A percentile compares a stretch with the other conserved stretches of the same genome.
Evolutionary conservation across 2,797 vertebrate genomes (phyloP).

Genomic region (Cheirogaleus major): DNA sequence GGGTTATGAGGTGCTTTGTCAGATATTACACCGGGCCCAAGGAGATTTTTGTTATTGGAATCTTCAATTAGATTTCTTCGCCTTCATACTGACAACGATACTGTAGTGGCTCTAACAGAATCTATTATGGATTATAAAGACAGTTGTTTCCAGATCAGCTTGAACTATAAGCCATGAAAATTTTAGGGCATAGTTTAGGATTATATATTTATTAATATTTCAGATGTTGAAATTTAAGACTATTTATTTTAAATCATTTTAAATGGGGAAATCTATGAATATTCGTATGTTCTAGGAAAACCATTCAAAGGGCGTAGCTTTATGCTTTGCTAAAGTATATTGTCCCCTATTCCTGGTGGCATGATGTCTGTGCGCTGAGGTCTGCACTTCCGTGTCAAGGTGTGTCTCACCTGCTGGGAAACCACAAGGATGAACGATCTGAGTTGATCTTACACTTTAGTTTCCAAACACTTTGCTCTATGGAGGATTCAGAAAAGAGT

Average conservation of each 20-base stretch:
- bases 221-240: background rate
- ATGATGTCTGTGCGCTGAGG: background rate
- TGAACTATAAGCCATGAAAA: background rate
- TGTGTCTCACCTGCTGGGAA: background rate
- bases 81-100: background rate
- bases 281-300: background rate
- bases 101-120: background rate
- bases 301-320: accelerated
- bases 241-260: background rate
- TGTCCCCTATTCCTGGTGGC: background rate
- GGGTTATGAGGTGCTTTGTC: background rate
- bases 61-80: constrained; percentile 44
- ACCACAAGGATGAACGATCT: background rate
- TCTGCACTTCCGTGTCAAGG: background rate
- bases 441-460: background rate
- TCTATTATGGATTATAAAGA: background rate
- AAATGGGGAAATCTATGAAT: background rate
- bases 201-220: background rate
- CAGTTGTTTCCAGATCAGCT: background rate
- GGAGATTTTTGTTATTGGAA: background rate
- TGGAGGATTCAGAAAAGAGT: background rate
- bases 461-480: background rate
- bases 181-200: background rate
- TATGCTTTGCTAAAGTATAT: background rate
- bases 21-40: background rate